Evolutionary conservation across 2,797 vertebrate genomes (phyloP).

Genomic region (Acanthurus lineatus): DNA sequence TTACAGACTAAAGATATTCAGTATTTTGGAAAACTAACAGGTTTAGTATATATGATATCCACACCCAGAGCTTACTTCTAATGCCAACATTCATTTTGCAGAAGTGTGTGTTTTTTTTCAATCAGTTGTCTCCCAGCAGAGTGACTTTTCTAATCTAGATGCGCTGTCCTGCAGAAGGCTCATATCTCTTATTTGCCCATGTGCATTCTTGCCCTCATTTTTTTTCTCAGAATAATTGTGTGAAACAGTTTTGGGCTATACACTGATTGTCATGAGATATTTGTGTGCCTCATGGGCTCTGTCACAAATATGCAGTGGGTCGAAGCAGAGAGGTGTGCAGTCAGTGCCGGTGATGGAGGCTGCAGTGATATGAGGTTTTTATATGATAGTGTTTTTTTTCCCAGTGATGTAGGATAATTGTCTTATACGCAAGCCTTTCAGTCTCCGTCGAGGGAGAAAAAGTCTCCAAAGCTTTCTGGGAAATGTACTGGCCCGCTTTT

Average conservation of each 20-base stretch:
- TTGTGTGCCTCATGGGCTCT: constrained; percentile 54
- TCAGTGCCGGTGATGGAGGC: constrained; percentile 3
- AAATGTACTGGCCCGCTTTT: constrained; percentile 44
- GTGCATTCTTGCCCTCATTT: constrained; percentile 50
- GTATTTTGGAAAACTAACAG: neutral
- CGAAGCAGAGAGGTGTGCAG: constrained; percentile 30
- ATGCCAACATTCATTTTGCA: neutral
- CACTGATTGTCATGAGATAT: constrained; percentile 46
- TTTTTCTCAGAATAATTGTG: constrained; percentile 19
- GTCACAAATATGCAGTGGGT: constrained; percentile 58
- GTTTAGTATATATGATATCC: neutral
- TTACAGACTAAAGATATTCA: neutral
- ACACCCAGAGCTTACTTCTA: neutral
- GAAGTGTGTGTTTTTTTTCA: neutral
- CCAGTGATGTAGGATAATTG: constrained; percentile 1
- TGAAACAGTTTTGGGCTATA: constrained; percentile 48
- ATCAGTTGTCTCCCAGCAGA: constrained; percentile 6
- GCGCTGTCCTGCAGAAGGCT: constrained; percentile 34
- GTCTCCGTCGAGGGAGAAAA: constrained; percentile 42
- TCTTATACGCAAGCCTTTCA: constrained; percentile 33
- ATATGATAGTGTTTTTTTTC: constrained; percentile 3
- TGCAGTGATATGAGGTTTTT: constrained; percentile 8
- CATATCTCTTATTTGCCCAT: constrained; percentile 46
- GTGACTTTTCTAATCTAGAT: constrained; percentile 43
- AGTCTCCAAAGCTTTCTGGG: constrained; percentile 48